Evolutionary conservation across 2,113 vertebrate species (phyloP), one percentile per base, ranked within the genome.

Genomic region (Corapipo altera): DNA sequence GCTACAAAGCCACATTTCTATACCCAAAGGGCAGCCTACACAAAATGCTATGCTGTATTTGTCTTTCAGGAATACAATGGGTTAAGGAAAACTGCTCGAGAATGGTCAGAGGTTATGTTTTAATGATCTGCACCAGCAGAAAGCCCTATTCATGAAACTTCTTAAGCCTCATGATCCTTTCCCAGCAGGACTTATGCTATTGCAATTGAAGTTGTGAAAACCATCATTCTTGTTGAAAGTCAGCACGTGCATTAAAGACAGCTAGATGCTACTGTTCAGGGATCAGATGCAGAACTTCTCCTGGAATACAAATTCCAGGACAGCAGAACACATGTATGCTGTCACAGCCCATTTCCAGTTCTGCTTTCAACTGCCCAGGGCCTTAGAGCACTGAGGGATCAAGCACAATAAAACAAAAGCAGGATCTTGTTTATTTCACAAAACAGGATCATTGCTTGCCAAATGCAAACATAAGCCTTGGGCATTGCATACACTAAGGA

Each of bases 401-500:
- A 96, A 93, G 79, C 74, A 10, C 20, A 48, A 79, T 12, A 33
- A 79, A 95, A 95, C 62, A 85, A 96, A 91, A 32, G n/a, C 77
- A 82, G 27, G 28, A 78, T 75, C 52, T 82, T 90, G 73, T 87
- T 95, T 95, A 91, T 91, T 95, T 72, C 41, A 69, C 24, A 15
- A 89, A 70, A 41, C 35, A 59, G 33, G 27, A 80, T 62, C 72
- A 55, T 81, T 74, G 21, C 65, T 59, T 72, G 30, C 89, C 83
- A 92, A 91, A 75, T 24, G 35, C 80, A 92, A 96, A 92, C 44
- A 85, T 17, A 92, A 89, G 77, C 84, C 70, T 49, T 82, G 66
- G 54, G 58, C 70, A 85, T 4, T 85, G 44, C 66, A 76, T 69
- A 44, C 17, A 15, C 41, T 46, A 67, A 27, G 24, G 18, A 2